phyloP scores from a whole-genome alignment of 2,113 vertebrate species.

The Oxyruncus cristatus region DNA sequence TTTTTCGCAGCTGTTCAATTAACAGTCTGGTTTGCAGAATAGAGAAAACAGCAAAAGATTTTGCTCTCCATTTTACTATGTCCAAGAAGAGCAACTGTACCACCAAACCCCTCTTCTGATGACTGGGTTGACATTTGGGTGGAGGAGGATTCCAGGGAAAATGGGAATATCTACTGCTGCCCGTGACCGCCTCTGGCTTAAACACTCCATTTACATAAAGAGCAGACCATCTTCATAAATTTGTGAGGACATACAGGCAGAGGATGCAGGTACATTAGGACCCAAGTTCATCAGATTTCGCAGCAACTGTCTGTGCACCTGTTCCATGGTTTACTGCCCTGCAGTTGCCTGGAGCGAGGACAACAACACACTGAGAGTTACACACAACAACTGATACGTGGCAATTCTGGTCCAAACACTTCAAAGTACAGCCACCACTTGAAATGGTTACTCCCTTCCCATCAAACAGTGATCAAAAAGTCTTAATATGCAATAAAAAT shows the following conservation, averaged over 20 bases:
- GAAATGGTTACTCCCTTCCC: neutral
- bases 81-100: neutral
- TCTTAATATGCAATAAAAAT: neutral
- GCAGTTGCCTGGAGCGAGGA: rapidly evolving
- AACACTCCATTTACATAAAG: neutral
- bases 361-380: neutral
- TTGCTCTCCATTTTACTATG: neutral
- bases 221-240: neutral
- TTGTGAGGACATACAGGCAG: neutral
- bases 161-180: neutral
- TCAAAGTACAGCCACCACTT: neutral
- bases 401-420: neutral
- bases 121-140: neutral
- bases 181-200: rapidly evolving
- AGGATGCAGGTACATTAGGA: neutral
- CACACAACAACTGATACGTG: rapidly evolving
- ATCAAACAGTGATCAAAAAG: neutral
- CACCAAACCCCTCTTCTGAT: neutral
- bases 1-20: neutral
- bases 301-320: neutral
- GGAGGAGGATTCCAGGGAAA: neutral
- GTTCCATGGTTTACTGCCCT: neutral
- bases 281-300: neutral
- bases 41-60: neutral
- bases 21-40: neutral